Conservation (phyloP, 2,113 vertebrate genomes). For the Dasyurus viverrinus region DNA sequence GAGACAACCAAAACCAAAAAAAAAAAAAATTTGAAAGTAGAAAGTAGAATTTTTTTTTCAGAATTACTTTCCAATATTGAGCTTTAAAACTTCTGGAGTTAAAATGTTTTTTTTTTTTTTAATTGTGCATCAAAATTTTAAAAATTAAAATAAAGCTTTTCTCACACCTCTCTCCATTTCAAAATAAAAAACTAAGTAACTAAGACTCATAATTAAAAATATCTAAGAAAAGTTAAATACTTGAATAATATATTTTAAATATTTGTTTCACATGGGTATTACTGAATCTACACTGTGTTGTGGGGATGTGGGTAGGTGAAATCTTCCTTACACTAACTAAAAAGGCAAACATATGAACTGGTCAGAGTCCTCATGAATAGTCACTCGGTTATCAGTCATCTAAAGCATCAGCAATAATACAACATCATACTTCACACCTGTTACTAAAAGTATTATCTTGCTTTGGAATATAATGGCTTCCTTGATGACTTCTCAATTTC, state of each 20-base stretch:
- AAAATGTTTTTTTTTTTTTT: background rate
- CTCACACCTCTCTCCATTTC: background rate
- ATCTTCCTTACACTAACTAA: background rate
- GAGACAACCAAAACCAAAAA: background rate
- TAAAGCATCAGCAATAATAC: background rate
- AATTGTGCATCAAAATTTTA: background rate
- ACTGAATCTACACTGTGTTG: background rate
- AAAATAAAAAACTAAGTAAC: background rate
- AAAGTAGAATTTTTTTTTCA: background rate
- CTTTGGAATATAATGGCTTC: accelerated
- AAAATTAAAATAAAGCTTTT: background rate
- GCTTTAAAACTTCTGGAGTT: background rate
- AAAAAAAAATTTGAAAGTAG: background rate
- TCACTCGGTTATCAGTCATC: background rate
- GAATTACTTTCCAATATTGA: background rate
- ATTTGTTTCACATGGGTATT: background rate
- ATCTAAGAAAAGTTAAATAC: background rate
- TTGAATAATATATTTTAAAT: background rate
- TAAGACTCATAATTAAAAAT: background rate
- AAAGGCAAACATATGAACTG: background rate
- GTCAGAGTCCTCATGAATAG: background rate
- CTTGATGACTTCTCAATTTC: background rate
- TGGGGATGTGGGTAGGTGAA: background rate
- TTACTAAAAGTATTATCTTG: background rate
- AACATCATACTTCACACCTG: background rate